A percentile compares a stretch with the other conserved stretches of the same genome.
Evolutionary conservation across 2,888 invertebrate species (phyloP).

Genomic region (Pecten maximus): DNA sequence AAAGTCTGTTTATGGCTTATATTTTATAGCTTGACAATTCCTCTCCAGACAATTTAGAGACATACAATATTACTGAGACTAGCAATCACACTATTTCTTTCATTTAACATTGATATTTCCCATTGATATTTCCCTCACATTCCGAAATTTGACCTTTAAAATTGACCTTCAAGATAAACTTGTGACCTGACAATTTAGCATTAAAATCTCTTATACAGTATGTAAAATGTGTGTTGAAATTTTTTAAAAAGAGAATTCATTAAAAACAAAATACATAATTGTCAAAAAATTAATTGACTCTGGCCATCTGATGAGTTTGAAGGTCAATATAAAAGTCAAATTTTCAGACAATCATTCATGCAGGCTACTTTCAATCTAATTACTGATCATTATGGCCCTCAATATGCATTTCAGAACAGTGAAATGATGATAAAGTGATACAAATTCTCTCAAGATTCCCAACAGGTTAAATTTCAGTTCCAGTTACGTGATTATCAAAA

Average conservation of each 20-base stretch:
- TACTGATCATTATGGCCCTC: background rate
- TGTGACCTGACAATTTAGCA: background rate
- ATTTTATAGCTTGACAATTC: background rate
- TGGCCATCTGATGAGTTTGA: background rate
- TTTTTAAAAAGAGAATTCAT: too few relatives aligned
- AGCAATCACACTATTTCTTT: background rate
- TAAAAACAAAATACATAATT: background rate
- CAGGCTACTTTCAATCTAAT: background rate
- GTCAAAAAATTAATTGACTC: background rate
- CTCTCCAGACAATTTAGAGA: background rate
- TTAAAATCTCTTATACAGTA: background rate
- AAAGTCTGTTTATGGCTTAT: background rate
- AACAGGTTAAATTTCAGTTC: too few relatives aligned
- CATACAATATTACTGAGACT: background rate
- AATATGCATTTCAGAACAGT: background rate
- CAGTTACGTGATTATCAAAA: background rate
- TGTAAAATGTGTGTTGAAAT: too few relatives aligned
- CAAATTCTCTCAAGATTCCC: background rate
- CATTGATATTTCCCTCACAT: background rate
- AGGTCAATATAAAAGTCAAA: background rate
- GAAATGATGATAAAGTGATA: background rate
- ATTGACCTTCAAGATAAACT: background rate
- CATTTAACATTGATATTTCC: background rate
- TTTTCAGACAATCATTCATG: background rate
- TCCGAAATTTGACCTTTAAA: background rate